Evolutionary conservation across 2,888 invertebrate genomes (phyloP), one percentile per base, ranked within the genome.

Genomic region (Dryocosmus kuriphilus): DNA sequence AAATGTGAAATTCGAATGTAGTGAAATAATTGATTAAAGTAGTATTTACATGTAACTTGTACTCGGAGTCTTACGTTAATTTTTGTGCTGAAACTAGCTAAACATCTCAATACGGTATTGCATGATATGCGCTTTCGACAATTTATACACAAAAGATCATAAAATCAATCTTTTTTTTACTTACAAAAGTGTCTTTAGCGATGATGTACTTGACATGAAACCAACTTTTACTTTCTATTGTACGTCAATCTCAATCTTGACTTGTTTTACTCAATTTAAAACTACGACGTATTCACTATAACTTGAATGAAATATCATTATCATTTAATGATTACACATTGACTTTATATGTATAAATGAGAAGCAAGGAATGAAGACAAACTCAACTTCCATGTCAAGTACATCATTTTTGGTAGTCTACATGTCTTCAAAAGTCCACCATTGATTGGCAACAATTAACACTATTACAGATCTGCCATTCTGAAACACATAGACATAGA

Each of bases 321-420:
- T n/a, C n/a, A n/a, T n/a, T n/a, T n/a, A n/a, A n/a, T n/a, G n/a
- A n/a, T n/a, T n/a, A 8, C 2, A 51, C 2, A n/a, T n/a, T 51
- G 8, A 51, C n/a, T 2, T n/a, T 51, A n/a, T 7, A 51, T n/a
- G 7, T n/a, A 9, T 51, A 9, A 8, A n/a, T 51, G n/a, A 51
- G 4, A 8, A n/a, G n/a, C 3, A 24, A 57, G 11, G 1, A 57
- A 57, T 1, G 3, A 57, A 24, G 14, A 9, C 1, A 11, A 57
- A 57, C 5, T 86, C 76, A 85, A 80, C 88, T 89, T 89, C 87
- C 88, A 88, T 84, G 84, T 87, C 88, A 89, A 88, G 88, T 84
- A 86, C 86, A 84, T 85, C 82, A 79, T 80, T 78, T 82, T 77
- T 77, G 76, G 80, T 80, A 76, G 83, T 84, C 85, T 80, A 79